Evolutionary conservation across 2,888 invertebrate species (phyloP).

Genomic region (Didymodactylos carnosus): DNA sequence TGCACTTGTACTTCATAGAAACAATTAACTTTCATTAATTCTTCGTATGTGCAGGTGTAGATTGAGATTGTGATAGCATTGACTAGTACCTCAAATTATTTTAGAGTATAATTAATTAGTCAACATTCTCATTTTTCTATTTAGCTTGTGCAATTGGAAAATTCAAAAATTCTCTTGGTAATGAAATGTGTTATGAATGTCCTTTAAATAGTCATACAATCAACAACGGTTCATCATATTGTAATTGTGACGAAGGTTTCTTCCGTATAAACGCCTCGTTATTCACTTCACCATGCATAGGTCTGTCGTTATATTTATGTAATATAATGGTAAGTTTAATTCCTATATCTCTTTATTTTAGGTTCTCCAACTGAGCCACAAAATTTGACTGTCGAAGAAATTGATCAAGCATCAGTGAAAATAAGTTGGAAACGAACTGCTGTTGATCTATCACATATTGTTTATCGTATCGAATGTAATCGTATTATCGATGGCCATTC

Average conservation of each 20-base stretch:
- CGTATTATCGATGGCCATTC: not conserved
- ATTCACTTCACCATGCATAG: not conserved
- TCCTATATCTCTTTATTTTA: not conserved
- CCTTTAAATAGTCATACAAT: constrained; percentile 7
- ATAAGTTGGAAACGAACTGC: constrained; percentile 1
- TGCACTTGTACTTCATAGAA: no score
- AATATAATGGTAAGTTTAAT: not conserved
- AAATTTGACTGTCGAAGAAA: constrained; percentile 10
- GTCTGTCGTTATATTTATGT: constrained; percentile 1
- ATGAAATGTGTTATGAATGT: constrained; percentile 1
- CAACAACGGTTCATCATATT: not conserved
- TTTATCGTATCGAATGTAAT: not conserved
- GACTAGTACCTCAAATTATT: no score
- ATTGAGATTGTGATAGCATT: no score
- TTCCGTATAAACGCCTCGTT: not conserved
- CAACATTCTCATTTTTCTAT: not conserved
- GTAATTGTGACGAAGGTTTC: constrained; percentile 5
- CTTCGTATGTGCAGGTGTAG: no score
- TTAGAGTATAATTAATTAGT: no score
- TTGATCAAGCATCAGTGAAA: constrained; percentile 10
- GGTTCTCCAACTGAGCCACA: constrained; percentile 10
- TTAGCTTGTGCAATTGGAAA: constrained; percentile 8
- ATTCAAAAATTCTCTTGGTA: not conserved
- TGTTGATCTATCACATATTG: not conserved
- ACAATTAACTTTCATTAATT: no score